phyloP scores from a whole-genome alignment of 1,140 invertebrate species.

The Popillia japonica region DNA sequence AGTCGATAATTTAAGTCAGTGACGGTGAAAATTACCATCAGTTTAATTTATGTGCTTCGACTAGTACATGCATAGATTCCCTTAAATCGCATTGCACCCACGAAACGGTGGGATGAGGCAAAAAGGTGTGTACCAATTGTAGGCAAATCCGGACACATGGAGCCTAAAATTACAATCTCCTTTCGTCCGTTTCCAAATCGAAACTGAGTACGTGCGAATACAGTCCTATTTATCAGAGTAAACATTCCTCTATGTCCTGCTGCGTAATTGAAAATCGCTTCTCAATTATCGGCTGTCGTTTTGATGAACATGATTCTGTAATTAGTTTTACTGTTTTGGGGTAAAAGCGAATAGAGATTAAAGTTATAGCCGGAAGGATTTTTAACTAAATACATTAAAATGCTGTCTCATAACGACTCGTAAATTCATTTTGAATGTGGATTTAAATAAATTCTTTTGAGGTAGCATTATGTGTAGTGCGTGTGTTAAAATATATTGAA shows the following conservation, averaged over 20 bases:
- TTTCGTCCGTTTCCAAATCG: background rate
- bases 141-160: background rate
- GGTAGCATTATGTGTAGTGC: too few relatives aligned
- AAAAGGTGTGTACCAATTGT: background rate
- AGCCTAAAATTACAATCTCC: background rate
- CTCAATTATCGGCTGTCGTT: background rate
- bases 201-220: background rate
- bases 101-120: background rate
- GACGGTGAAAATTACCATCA: background rate
- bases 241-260: background rate
- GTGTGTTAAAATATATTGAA: too few relatives aligned
- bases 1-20: background rate
- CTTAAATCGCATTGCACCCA: background rate
- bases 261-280: slow-evolving; percentile 3
- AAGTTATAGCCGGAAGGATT: background rate
- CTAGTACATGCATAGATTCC: background rate
- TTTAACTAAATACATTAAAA: too few relatives aligned
- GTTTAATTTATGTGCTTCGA: background rate
- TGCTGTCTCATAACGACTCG: too few relatives aligned
- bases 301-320: background rate
- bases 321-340: background rate
- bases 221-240: background rate
- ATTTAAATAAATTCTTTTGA: too few relatives aligned
- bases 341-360: background rate
- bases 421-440: too few relatives aligned